These are phyloP conservation scores for Drosophila maculinotata DNA, from an alignment of 2,888 invertebrate species.

Conservation along the genomic window DNA sequence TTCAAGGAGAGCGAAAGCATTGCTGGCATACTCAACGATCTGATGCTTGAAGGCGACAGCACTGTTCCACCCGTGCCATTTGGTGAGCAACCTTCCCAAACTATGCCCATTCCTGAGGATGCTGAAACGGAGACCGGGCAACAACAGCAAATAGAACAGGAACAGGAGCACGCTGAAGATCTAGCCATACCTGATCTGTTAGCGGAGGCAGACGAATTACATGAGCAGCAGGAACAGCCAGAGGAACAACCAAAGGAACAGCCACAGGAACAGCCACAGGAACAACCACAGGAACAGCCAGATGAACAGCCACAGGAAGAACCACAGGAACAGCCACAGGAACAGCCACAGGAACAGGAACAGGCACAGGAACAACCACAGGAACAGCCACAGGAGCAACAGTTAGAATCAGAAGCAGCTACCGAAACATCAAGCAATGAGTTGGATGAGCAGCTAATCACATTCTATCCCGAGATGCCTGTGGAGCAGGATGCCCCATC, in stretches of 20 bases:
- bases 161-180: conserved; percentile 18
- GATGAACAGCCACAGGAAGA: conserved; percentile 31
- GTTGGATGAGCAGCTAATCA: conserved; percentile 54
- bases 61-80: conserved; percentile 73
- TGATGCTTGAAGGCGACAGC: conserved; percentile 79
- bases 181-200: conserved; percentile 56
- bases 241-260: conserved; percentile 23
- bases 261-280: conserved; percentile 30
- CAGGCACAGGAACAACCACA: conserved; percentile 32
- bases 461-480: conserved; percentile 68
- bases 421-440: conserved; percentile 33
- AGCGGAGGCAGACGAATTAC: conserved; percentile 60
- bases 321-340: conserved; percentile 33
- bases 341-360: conserved; percentile 21
- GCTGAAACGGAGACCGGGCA: conserved; percentile 21
- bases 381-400: conserved; percentile 17
- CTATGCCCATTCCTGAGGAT: conserved; percentile 41
- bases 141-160: conserved; percentile 17
- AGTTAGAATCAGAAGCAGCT: conserved; percentile 3
- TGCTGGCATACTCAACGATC: conserved; percentile 80
- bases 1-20: conserved; percentile 83
- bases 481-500: conserved; percentile 21
- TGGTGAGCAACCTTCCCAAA: conserved; percentile 47
- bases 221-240: conserved; percentile 28
- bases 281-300: conserved; percentile 29